Evolutionary conservation across 1,140 invertebrate genomes (phyloP).

Genomic region (Batillaria attramentaria): DNA sequence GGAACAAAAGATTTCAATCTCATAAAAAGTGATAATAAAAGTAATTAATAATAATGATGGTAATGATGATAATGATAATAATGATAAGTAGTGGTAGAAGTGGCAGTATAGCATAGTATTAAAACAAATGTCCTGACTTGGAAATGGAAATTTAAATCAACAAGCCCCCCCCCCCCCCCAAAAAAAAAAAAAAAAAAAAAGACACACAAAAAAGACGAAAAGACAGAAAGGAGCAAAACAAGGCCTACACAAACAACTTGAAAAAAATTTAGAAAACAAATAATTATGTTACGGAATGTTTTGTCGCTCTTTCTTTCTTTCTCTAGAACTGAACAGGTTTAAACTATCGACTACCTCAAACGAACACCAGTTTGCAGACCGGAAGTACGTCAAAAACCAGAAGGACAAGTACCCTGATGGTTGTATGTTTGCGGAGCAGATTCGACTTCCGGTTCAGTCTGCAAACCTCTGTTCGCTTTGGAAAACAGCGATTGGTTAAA

Average conservation of each 20-base stretch:
- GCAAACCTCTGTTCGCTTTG: no score
- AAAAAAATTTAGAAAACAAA: neutral
- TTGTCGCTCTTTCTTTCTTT: no score
- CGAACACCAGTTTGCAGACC: no score
- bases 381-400: no score
- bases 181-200: slow-evolving; percentile 1
- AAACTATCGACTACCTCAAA: no score
- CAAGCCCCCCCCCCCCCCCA: neutral
- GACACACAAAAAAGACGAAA: neutral
- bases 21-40: neutral
- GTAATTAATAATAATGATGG: neutral
- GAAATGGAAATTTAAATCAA: neutral
- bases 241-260: neutral
- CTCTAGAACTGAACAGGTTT: no score
- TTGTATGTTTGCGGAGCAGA: no score
- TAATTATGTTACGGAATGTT: no score
- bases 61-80: neutral
- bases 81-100: neutral
- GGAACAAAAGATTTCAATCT: neutral
- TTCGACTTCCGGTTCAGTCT: no score
- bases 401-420: no score
- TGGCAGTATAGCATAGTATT: neutral
- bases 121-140: no score
- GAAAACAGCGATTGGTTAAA: no score
- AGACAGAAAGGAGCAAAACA: neutral